Evolutionary conservation across 2,888 invertebrate species (phyloP).

Genomic region (Lamellibrachia columna): DNA sequence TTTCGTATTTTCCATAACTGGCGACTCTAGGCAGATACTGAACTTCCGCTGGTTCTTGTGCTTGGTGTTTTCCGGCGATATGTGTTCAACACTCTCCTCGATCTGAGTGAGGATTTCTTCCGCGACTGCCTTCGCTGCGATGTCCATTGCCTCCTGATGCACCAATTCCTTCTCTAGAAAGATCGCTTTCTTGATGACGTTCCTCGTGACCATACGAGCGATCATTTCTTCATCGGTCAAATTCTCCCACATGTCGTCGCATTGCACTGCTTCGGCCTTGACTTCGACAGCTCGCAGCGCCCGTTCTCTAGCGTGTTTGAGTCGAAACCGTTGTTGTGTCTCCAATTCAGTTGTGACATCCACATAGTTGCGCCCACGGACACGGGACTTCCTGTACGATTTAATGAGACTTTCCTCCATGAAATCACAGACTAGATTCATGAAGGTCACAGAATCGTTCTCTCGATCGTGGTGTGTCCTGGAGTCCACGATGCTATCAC

Average conservation of each 20-base stretch:
- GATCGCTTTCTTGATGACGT: not conserved
- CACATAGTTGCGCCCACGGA: not conserved
- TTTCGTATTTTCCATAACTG: not conserved
- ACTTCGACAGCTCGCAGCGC: not conserved
- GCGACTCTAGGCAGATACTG: not conserved
- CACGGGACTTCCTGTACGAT: not conserved
- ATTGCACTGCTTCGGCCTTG: not conserved
- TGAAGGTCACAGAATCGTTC: not conserved
- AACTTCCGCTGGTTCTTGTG: not conserved
- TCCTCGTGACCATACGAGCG: not conserved
- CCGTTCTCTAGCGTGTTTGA: not conserved
- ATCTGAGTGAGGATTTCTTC: not conserved
- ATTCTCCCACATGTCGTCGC: not conserved
- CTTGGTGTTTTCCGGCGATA: not conserved
- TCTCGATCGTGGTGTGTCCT: not conserved
- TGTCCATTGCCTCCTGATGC: not conserved
- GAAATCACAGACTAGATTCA: not conserved
- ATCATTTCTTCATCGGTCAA: not conserved
- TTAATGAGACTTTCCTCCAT: not conserved
- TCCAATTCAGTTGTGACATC: not conserved
- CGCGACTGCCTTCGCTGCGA: not conserved
- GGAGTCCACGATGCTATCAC: not conserved
- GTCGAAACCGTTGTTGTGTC: not conserved
- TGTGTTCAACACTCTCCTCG: not conserved
- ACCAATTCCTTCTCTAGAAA: not conserved